Evolutionary conservation across 2,888 invertebrate species (phyloP).

Genomic region (Apocheima hispidaria): DNA sequence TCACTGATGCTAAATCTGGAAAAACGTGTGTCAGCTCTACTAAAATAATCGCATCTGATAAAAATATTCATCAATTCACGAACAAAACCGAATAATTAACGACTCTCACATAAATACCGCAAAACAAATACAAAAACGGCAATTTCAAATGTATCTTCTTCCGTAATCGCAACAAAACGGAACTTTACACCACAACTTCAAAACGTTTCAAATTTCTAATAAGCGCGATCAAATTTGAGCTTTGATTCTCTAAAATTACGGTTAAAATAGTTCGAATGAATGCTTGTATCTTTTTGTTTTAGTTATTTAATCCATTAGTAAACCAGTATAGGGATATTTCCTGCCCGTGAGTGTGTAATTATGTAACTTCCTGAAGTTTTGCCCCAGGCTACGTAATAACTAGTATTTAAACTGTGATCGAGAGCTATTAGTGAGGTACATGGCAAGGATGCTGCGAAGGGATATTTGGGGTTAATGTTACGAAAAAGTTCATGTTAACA

Average conservation of each 20-base stretch:
- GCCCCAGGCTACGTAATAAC: constrained; percentile 2
- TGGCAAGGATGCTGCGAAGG: constrained; percentile 13
- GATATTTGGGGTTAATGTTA: constrained; percentile 20
- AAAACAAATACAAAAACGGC: constrained; percentile 11
- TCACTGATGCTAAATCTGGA: too few species aligned
- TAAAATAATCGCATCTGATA: neutral
- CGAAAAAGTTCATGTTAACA: neutral
- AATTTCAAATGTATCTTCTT: constrained; percentile 22
- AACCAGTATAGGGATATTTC: constrained; percentile 34
- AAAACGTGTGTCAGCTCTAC: too few species aligned
- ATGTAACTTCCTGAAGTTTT: constrained; percentile 36
- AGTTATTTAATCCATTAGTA: constrained; percentile 38
- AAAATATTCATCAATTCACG: neutral
- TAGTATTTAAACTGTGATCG: neutral
- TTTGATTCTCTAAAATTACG: neutral
- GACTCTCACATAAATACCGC: constrained; percentile 2
- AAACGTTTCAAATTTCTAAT: neutral
- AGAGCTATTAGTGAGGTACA: constrained; percentile 11
- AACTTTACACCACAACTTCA: constrained; percentile 3
- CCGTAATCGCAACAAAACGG: constrained; percentile 21
- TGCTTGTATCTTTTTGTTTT: constrained; percentile 21
- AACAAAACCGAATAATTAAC: constrained; percentile 11
- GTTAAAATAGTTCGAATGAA: neutral
- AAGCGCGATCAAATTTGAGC: constrained; percentile 2
- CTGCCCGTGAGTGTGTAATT: constrained; percentile 32